These are phyloP conservation scores for Drosophila algonquin DNA, from an alignment of 2,888 invertebrate species.

Conservation along the genomic window DNA sequence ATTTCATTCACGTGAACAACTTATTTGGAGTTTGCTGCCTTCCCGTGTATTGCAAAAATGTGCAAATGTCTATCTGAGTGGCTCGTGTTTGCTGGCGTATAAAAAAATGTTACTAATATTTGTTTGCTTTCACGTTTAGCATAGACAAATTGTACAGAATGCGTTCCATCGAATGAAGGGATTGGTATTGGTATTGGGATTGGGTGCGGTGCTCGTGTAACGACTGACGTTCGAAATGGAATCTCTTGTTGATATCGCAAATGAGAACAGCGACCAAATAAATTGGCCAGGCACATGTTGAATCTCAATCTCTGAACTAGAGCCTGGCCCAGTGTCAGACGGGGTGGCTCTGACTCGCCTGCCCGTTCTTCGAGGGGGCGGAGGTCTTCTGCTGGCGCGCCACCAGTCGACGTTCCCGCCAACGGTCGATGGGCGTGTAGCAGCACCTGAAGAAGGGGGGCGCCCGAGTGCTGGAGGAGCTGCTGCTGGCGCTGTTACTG, in stretches of 20 bases:
- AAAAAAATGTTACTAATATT: slow-evolving; percentile 54
- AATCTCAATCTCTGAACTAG: slow-evolving; percentile 42
- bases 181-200: slow-evolving; percentile 17
- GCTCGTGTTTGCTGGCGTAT: slow-evolving; percentile 41
- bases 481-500: slow-evolving; percentile 66
- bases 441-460: slow-evolving; percentile 83
- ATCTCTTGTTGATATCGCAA: slow-evolving; percentile 83
- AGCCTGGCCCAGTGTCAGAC: slow-evolving; percentile 70
- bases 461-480: slow-evolving; percentile 65
- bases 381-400: slow-evolving; percentile 45
- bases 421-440: slow-evolving; percentile 83
- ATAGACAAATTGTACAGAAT: slow-evolving; percentile 55
- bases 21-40: slow-evolving; percentile 44
- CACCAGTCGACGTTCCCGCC: slow-evolving; percentile 68
- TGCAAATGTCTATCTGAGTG: slow-evolving; percentile 51
- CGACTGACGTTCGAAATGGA: slow-evolving; percentile 79
- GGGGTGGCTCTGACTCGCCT: slow-evolving; percentile 53
- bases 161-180: slow-evolving; percentile 34
- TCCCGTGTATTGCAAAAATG: slow-evolving; percentile 71
- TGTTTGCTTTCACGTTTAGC: slow-evolving; percentile 35
- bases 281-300: slow-evolving; percentile 58
- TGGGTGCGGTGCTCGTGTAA: slow-evolving; percentile 24
- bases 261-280: slow-evolving; percentile 74
- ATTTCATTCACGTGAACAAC: slow-evolving; percentile 36
- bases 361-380: slow-evolving; percentile 26